Evolutionary conservation across 2,113 vertebrate genomes (phyloP).

Genomic region (Xiphophorus hellerii): DNA sequence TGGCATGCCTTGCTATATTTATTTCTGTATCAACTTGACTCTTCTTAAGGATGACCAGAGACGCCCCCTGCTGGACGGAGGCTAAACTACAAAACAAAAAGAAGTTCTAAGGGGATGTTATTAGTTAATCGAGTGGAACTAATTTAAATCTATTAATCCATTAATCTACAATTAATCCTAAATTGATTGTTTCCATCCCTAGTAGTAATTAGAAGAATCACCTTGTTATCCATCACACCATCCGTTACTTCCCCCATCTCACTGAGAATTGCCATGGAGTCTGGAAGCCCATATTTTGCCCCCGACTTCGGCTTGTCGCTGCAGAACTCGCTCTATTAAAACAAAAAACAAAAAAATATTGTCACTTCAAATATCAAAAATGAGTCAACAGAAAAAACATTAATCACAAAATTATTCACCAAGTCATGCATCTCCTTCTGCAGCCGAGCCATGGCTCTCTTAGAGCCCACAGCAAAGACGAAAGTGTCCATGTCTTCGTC

Average conservation of each 20-base stretch:
- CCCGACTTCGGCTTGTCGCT: conserved; percentile 98
- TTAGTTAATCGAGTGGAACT: too few relatives aligned
- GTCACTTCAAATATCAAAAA: neutral
- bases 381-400: neutral
- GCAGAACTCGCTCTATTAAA: conserved; percentile 93
- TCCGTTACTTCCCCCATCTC: conserved; percentile 99
- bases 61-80: too few relatives aligned
- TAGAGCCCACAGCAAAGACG: conserved; percentile 94
- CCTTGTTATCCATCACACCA: conserved; percentile 97
- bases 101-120: too few relatives aligned
- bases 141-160: too few relatives aligned
- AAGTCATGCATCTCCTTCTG: conserved; percentile 99
- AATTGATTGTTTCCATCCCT: too few relatives aligned
- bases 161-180: too few relatives aligned
- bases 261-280: conserved; percentile 90
- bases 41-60: too few relatives aligned
- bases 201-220: conserved; percentile 55
- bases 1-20: too few relatives aligned
- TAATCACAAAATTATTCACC: conserved; percentile 63
- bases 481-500: conserved; percentile 99
- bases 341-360: neutral
- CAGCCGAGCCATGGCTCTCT: conserved; percentile 90
- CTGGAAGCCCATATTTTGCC: conserved; percentile 92
- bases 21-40: too few relatives aligned
- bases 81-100: too few relatives aligned